Evolutionary conservation across 2,888 invertebrate genomes (phyloP).

Genomic region (Hyalella azteca): DNA sequence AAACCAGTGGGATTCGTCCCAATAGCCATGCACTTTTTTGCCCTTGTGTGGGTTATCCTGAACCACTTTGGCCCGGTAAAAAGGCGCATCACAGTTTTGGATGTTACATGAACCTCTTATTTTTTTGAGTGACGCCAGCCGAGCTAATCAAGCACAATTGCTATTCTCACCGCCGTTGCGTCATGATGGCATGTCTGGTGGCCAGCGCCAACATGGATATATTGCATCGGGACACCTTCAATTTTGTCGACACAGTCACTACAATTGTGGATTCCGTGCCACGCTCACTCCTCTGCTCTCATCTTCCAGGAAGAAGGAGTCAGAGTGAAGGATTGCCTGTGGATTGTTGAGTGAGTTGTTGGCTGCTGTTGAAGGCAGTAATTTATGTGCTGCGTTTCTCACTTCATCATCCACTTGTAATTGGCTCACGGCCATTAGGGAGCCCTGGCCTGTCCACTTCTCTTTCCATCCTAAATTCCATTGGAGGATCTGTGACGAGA

Average conservation of each 20-base stretch:
- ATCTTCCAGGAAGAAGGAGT: constrained; percentile 17
- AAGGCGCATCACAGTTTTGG: too few species aligned
- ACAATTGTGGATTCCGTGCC: constrained; percentile 12
- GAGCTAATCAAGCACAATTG: not conserved
- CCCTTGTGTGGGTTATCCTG: too few species aligned
- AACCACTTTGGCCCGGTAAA: too few species aligned
- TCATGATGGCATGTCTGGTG: not conserved
- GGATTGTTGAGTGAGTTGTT: constrained; percentile 9
- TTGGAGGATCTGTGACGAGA: too few species aligned
- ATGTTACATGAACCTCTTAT: too few species aligned
- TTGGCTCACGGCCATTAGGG: not conserved
- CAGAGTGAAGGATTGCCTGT: constrained; percentile 26
- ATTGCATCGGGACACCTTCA: constrained; percentile 7
- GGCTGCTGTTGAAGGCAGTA: not conserved
- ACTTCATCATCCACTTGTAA: not conserved
- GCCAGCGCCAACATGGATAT: not conserved
- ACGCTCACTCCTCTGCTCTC: not conserved
- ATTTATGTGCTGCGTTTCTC: not conserved
- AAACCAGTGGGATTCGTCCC: too few species aligned
- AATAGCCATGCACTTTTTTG: too few species aligned
- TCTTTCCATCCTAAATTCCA: too few species aligned
- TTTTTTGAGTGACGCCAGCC: not conserved
- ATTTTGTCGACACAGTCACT: constrained; percentile 19
- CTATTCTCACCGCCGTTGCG: not conserved
- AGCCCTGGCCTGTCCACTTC: too few species aligned